Conservation (phyloP, 2,113 vertebrate species). For the Gopherus evgoodei region DNA sequence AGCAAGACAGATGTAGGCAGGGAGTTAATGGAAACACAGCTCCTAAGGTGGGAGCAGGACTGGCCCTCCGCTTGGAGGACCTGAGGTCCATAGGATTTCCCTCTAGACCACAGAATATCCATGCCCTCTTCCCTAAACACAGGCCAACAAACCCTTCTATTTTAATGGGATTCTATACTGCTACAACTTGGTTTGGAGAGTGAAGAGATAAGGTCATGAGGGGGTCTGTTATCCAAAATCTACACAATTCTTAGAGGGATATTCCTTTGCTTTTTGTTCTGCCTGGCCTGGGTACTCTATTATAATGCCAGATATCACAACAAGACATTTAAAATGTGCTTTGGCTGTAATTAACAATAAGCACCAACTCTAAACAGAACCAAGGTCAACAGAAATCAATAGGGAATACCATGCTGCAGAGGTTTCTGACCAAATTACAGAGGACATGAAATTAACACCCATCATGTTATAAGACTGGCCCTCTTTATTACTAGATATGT, state of each 20-base stretch:
- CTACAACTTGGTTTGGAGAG: not conserved
- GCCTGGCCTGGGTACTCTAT: not conserved
- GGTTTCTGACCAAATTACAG: not conserved
- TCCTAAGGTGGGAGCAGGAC: not conserved
- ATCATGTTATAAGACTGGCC: not conserved
- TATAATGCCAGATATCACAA: not conserved
- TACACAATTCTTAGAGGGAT: fast-evolving
- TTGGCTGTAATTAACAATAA: not conserved
- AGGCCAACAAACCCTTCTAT: not conserved
- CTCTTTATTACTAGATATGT: not conserved
- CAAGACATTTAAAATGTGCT: not conserved
- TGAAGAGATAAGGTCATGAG: not conserved
- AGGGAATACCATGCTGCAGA: not conserved
- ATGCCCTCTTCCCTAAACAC: not conserved
- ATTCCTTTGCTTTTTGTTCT: not conserved
- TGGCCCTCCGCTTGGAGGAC: not conserved
- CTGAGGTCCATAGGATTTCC: not conserved
- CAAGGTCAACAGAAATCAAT: not conserved
- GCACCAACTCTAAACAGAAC: not conserved
- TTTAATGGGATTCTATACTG: not conserved
- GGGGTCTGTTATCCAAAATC: not conserved
- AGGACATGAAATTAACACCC: not conserved
- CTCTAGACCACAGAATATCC: not conserved
- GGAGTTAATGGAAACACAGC: not conserved
- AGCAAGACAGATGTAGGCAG: not conserved